Evolutionary conservation across 2,797 vertebrate genomes (phyloP).

Genomic region (Aratinga solstitialis): DNA sequence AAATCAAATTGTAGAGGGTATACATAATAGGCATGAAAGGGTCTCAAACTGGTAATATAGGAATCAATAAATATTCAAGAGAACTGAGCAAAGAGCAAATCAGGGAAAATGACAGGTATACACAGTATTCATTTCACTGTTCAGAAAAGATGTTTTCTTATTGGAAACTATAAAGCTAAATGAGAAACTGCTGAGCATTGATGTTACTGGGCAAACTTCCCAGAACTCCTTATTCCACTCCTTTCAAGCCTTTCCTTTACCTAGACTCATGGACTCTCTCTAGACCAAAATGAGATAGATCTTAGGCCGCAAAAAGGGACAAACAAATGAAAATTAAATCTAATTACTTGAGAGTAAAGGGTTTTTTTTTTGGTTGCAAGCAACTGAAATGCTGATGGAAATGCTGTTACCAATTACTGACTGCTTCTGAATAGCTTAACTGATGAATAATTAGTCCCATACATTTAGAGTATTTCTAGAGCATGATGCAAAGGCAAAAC

Average conservation of each 20-base stretch:
- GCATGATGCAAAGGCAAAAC: neutral
- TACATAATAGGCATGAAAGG: slow-evolving; percentile 5
- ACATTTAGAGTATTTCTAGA: neutral
- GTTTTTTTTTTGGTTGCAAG: neutral
- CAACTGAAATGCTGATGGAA: neutral
- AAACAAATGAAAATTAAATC: neutral
- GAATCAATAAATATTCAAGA: slow-evolving; percentile 66
- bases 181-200: slow-evolving; percentile 20
- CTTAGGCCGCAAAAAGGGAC: neutral
- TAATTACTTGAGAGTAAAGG: neutral
- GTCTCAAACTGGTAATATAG: slow-evolving; percentile 40
- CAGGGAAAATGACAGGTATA: slow-evolving; percentile 48
- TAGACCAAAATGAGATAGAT: neutral
- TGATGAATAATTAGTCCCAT: neutral
- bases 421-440: neutral
- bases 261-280: neutral
- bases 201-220: slow-evolving; percentile 37
- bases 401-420: fast-evolving
- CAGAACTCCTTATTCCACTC: neutral
- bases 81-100: neutral
- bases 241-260: neutral
- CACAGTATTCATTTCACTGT: slow-evolving; percentile 30
- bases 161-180: slow-evolving; percentile 45
- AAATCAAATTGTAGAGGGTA: slow-evolving; percentile 30
- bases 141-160: slow-evolving; percentile 35